phyloP scores from a whole-genome alignment of 2,888 invertebrate genomes.

The Reticulitermes lucifugus region DNA sequence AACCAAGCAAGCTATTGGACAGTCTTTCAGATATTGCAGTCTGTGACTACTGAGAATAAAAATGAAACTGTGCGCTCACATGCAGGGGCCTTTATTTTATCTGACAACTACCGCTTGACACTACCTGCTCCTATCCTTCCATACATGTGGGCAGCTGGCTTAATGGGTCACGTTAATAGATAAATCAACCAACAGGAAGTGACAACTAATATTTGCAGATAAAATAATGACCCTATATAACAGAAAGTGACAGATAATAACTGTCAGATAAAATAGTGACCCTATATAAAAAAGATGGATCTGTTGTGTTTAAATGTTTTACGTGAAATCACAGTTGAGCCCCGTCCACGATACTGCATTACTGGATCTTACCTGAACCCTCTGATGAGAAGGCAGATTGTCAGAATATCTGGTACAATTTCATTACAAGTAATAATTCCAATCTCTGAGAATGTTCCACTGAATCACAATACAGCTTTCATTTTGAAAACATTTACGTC shows the following conservation, averaged over 20 bases:
- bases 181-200: too few relatives aligned
- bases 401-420: slow-evolving; percentile 36
- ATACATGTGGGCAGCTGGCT: too few relatives aligned
- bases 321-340: not conserved
- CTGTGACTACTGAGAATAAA: slow-evolving; percentile 12
- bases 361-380: slow-evolving; percentile 10
- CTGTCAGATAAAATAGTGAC: too few relatives aligned
- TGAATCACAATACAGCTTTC: slow-evolving; percentile 10
- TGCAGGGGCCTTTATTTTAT: too few relatives aligned
- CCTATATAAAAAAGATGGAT: not conserved
- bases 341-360: not conserved
- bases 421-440: slow-evolving; percentile 23
- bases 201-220: too few relatives aligned
- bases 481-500: not conserved
- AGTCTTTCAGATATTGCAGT: slow-evolving; percentile 16
- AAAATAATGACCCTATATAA: too few relatives aligned
- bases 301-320: slow-evolving; percentile 28
- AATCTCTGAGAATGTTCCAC: not conserved
- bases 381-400: slow-evolving; percentile 32
- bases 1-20: slow-evolving; percentile 27
- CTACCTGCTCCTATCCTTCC: too few relatives aligned
- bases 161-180: too few relatives aligned
- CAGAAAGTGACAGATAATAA: too few relatives aligned
- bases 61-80: not conserved
- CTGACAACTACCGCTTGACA: too few relatives aligned